Percentiles rank a stretch among this genome's conserved stretches.
phyloP scores from a whole-genome alignment of 2,888 invertebrate genomes.

The Mechanitis messenoides region DNA sequence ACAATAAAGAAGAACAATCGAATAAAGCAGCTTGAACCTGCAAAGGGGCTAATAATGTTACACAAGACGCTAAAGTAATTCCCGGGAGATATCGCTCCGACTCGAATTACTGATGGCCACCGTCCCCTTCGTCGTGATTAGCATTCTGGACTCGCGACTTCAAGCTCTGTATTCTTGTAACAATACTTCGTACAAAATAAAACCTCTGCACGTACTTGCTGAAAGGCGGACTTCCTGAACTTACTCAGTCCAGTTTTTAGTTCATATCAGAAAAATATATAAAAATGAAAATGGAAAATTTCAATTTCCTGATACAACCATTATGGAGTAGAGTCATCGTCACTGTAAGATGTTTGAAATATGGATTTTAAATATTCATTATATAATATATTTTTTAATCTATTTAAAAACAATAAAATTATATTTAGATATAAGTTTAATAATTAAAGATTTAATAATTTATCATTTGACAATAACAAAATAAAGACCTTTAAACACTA shows the following conservation, averaged over 20 bases:
- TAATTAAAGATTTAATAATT: too few species aligned
- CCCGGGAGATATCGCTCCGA: slow-evolving; percentile 54
- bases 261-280: slow-evolving; percentile 34
- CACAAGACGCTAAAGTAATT: slow-evolving; percentile 28
- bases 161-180: slow-evolving; percentile 63
- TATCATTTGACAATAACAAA: too few species aligned
- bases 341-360: neutral
- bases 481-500: too few species aligned
- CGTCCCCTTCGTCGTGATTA: slow-evolving; percentile 62
- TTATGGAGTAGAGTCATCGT: neutral
- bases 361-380: neutral
- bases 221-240: slow-evolving; percentile 62
- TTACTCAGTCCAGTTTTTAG: slow-evolving; percentile 51
- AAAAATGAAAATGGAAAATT: slow-evolving; percentile 40
- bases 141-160: slow-evolving; percentile 63
- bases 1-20: slow-evolving; percentile 17
- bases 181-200: slow-evolving; percentile 69
- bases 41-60: slow-evolving; percentile 27
- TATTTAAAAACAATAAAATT: too few species aligned
- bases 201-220: slow-evolving; percentile 67
- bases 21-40: slow-evolving; percentile 20
- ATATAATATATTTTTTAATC: neutral
- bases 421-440: too few species aligned
- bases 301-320: slow-evolving; percentile 5
- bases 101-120: slow-evolving; percentile 67